Evolutionary conservation across 1,140 invertebrate species (phyloP).

Genomic region (Elymnias hypermnestra): DNA sequence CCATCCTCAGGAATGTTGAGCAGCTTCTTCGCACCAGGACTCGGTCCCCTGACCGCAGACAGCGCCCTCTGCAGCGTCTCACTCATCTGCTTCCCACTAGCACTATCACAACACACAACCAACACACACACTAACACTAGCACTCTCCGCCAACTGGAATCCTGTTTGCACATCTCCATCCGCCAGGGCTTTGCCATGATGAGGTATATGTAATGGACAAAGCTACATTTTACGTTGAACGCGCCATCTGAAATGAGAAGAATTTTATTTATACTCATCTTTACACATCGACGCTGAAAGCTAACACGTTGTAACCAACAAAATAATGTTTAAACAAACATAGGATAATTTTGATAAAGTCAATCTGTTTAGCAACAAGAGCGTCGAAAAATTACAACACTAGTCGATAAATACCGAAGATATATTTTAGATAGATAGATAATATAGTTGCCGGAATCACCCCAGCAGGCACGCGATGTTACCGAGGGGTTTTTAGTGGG

Average conservation of each 20-base stretch:
- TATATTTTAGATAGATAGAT: no score
- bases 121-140: conserved; percentile 38
- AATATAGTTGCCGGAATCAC: no score
- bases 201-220: background rate
- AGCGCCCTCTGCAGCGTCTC: conserved; percentile 72
- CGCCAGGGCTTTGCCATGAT: conserved; percentile 15
- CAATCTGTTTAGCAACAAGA: no score
- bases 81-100: conserved; percentile 66
- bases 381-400: no score
- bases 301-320: no score
- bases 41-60: conserved; percentile 68
- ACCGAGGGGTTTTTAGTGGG: no score
- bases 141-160: conserved; percentile 50
- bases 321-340: no score
- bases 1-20: conserved; percentile 75
- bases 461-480: no score
- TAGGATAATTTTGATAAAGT: no score
- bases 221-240: conserved; percentile 16
- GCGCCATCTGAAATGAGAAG: conserved; percentile 42
- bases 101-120: conserved; percentile 46
- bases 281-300: no score
- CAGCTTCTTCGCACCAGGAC: conserved; percentile 73
- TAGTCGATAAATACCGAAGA: no score
- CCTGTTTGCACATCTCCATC: conserved; percentile 42
- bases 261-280: no score